Base-by-base conservation (phyloP, 2,888 invertebrate genomes). In the Cephus runcator region DNA sequence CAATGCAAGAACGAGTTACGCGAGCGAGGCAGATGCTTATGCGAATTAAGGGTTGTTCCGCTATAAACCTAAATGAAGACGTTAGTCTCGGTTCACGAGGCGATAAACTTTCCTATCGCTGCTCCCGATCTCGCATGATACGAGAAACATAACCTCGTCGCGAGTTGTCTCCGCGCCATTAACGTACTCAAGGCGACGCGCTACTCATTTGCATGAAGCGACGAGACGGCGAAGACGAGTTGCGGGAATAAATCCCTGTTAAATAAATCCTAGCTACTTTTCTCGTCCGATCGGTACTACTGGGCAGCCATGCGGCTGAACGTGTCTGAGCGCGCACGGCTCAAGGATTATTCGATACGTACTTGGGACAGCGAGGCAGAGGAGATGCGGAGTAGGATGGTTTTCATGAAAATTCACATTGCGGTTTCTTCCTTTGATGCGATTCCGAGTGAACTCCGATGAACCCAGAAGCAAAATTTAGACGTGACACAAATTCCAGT, bases 361-460 rank as follows among this genome's bases (percentile, higher is more conserved):
- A 75, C 69, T 9, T 56, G 40, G 30, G 69, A 76, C 34, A 35
- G 73, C 71, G 30, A 73, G 36, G 34, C 31, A 15, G 75, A 36
- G 35, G 68, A 35, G 15, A 23, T 15, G 23, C 9, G 2, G 56
- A 9, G 15, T 23, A 23, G 9, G 56, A 56, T 56, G 23, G 56
- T 56, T 56, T 56, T 9, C 15, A 56, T 56, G 56, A 56, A 56
- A 56, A 56, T 56, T 87, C 85, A 79, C 92, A 91, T 75, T 92
- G 81, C 30, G 89, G 84, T 79, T 94, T 94, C 93, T 90, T 93
- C 92, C 91, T 92, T 93, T 31, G 33, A 12, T 34, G 71, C 15
- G 31, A 71, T 33, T 23, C 15, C 71, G 71, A 33, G 76, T 73
- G 82, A 83, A 81, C 82, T 82, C 85, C 78, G 73, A 77, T 82